phyloP scores from a whole-genome alignment of 2,113 vertebrate genomes.

The Arenaria interpres region DNA sequence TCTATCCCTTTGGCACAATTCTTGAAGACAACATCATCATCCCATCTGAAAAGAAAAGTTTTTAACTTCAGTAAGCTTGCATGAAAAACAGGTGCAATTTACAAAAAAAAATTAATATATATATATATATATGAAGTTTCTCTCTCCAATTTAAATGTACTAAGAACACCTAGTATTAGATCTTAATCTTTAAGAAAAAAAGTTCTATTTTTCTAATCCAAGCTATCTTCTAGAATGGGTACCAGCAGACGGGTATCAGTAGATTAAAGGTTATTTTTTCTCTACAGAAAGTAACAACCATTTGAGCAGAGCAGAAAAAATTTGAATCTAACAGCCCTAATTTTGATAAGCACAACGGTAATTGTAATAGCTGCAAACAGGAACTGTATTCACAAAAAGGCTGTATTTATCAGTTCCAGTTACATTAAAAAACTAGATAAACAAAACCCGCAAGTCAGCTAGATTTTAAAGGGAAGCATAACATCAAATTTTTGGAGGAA shows the following conservation, averaged over 20 bases:
- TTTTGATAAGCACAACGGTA: neutral
- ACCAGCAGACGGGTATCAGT: neutral
- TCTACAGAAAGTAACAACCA: neutral
- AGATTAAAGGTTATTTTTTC: neutral
- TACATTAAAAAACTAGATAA: neutral
- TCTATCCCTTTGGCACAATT: constrained; percentile 98
- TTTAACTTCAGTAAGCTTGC: neutral
- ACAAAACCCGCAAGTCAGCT: neutral
- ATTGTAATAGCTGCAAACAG: neutral
- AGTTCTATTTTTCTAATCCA: neutral
- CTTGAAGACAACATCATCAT: constrained; percentile 99
- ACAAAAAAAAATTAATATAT: neutral
- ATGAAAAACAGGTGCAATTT: neutral
- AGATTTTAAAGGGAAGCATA: neutral
- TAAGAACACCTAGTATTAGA: neutral
- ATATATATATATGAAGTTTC: neutral
- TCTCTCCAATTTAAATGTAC: neutral
- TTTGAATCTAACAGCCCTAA: neutral
- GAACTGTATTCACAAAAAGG: neutral
- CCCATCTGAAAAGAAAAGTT: constrained; percentile 83
- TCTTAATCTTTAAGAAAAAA: neutral
- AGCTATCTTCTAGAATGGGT: neutral
- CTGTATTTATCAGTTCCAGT: neutral
- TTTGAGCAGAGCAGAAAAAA: neutral
- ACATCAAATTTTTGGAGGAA: neutral